Conservation (phyloP, 2,113 vertebrate species). For the Lophius piscatorius region DNA sequence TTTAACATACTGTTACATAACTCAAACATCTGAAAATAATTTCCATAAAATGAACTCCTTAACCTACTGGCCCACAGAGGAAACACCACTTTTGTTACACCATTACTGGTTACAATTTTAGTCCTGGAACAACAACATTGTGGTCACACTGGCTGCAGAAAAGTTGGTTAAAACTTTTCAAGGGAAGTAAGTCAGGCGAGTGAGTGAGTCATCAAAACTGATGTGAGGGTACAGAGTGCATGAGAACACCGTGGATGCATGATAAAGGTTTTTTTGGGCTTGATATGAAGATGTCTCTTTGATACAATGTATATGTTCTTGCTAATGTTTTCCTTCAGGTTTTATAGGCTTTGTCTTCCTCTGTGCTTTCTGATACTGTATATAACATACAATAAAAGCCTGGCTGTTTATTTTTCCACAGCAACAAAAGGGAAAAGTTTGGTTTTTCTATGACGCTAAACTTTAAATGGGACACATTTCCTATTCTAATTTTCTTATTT, state of each 20-base stretch:
- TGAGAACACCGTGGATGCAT: not conserved
- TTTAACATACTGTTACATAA: constrained; percentile 67
- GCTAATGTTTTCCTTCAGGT: constrained; percentile 8
- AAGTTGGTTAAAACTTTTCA: not conserved
- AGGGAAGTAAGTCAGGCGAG: no score
- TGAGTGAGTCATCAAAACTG: no score
- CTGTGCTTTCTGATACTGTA: constrained; percentile 29
- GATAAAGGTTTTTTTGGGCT: not conserved
- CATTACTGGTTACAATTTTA: constrained; percentile 18
- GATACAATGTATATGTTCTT: constrained; percentile 4
- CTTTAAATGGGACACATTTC: constrained; percentile 20
- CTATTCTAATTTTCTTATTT: not conserved
- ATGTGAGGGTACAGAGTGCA: constrained; percentile 3
- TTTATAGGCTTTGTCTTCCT: constrained; percentile 19
- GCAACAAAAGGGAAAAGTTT: constrained; percentile 15
- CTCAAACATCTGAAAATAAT: constrained; percentile 67
- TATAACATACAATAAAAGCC: constrained; percentile 47
- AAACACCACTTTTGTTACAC: constrained; percentile 36
- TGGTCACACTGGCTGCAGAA: constrained; percentile 2
- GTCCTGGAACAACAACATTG: constrained; percentile 3
- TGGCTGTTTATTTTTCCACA: constrained; percentile 33
- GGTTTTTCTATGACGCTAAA: constrained; percentile 38
- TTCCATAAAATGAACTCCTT: constrained; percentile 53
- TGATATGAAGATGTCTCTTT: not conserved
- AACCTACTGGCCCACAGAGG: constrained; percentile 52